A percentile compares a stretch with the other conserved stretches of the same genome.
These are phyloP conservation scores for Micoletzkya japonica DNA, from an alignment of 2,888 invertebrate genomes.

Conservation along the genomic window DNA sequence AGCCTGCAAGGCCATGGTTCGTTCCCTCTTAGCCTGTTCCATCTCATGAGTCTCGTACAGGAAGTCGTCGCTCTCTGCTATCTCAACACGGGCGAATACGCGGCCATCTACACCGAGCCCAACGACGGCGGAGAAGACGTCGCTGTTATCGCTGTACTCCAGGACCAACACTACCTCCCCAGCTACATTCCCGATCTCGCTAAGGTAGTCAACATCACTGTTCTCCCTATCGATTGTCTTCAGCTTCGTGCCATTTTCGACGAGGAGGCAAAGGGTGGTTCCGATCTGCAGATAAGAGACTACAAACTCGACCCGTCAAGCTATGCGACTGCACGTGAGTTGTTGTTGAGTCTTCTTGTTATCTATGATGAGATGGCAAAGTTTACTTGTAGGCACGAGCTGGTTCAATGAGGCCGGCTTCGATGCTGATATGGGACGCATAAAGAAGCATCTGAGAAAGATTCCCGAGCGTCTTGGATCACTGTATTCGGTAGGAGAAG, in stretches of 20 bases:
- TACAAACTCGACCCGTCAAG: too few relatives aligned
- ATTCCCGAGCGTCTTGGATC: neutral
- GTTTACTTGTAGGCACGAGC: neutral
- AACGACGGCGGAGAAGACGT: slow-evolving; percentile 9
- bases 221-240: too few relatives aligned
- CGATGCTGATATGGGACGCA: slow-evolving; percentile 4
- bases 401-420: slow-evolving; percentile 16
- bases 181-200: neutral
- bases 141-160: neutral
- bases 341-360: too few relatives aligned
- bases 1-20: too few relatives aligned
- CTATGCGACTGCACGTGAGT: too few relatives aligned
- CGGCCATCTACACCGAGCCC: neutral
- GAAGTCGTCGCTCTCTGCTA: slow-evolving; percentile 7
- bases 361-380: neutral
- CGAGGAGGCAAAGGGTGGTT: too few relatives aligned
- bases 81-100: slow-evolving; percentile 10
- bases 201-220: too few relatives aligned
- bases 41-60: too few relatives aligned
- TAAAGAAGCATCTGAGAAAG: slow-evolving; percentile 19
- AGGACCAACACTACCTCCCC: slow-evolving; percentile 6
- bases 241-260: too few relatives aligned
- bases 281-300: too few relatives aligned
- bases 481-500: neutral
- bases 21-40: too few relatives aligned